phyloP scores from a whole-genome alignment of 2,113 vertebrate genomes.

The Glaucomys volans region DNA sequence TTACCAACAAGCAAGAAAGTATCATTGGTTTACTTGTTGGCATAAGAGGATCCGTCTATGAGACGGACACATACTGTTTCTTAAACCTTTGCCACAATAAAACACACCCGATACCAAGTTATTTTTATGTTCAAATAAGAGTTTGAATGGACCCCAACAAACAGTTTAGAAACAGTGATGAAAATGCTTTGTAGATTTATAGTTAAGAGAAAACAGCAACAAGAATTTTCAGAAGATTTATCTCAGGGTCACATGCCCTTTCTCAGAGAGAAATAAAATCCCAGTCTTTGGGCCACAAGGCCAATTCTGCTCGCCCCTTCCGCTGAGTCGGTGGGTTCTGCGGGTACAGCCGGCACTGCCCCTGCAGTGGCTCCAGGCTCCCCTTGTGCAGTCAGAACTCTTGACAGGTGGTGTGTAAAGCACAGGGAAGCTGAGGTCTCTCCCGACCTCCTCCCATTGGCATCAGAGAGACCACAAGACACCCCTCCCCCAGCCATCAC shows the following conservation, averaged over 20 bases:
- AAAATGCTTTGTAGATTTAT: slow-evolving; percentile 40
- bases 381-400: not conserved
- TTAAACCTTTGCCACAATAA: slow-evolving; percentile 47
- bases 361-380: not conserved
- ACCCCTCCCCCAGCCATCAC: not conserved
- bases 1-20: slow-evolving; percentile 14
- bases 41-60: slow-evolving; percentile 41
- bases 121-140: slow-evolving; percentile 56
- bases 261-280: slow-evolving; percentile 2
- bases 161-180: slow-evolving; percentile 38
- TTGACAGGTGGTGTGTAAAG: not conserved
- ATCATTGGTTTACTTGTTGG: slow-evolving; percentile 36
- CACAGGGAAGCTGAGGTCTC: not conserved
- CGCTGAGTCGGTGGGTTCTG: not conserved
- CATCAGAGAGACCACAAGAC: not conserved
- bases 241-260: not conserved
- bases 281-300: not conserved
- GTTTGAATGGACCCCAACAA: not conserved
- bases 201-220: not conserved
- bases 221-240: slow-evolving; percentile 4
- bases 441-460: not conserved
- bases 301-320: too few relatives aligned
- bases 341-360: not conserved
- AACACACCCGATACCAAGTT: slow-evolving; percentile 23
- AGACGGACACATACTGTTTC: slow-evolving; percentile 44